phyloP scores from a whole-genome alignment of 2,797 vertebrate species.

The Mico argentatus region DNA sequence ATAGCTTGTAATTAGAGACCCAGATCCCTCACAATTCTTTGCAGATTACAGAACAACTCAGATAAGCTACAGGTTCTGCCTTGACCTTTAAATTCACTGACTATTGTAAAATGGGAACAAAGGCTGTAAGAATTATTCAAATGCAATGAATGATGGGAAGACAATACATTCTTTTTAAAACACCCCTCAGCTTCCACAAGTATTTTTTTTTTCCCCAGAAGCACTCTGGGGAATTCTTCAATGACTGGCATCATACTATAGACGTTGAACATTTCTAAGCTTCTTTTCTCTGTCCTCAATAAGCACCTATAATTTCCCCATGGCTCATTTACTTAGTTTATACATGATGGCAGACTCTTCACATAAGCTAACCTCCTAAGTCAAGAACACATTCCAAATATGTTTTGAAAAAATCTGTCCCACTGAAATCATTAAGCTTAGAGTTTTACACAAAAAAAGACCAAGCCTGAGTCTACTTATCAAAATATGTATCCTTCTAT shows the following conservation, averaged over 20 bases:
- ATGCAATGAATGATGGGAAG: background rate
- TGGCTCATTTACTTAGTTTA: background rate
- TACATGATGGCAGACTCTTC: background rate
- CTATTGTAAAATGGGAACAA: background rate
- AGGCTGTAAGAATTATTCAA: background rate
- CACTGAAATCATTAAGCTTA: constrained; percentile 17
- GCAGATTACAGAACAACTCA: background rate
- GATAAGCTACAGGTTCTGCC: background rate
- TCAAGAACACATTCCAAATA: constrained; percentile 26
- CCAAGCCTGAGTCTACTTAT: background rate
- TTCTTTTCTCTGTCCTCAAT: background rate
- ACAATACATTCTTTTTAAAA: background rate
- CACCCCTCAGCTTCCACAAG: background rate
- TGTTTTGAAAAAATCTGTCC: background rate
- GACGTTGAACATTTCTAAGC: constrained; percentile 9
- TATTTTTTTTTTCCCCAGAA: background rate
- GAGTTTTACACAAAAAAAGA: constrained; percentile 28
- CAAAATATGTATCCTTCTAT: background rate
- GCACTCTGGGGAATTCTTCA: background rate
- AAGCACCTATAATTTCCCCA: background rate
- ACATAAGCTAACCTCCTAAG: background rate
- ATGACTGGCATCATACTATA: background rate
- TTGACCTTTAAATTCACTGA: constrained; percentile 14
- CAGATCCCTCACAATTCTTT: background rate
- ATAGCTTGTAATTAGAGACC: background rate